Conservation (phyloP, 2,888 invertebrate species). For the Meandrusa payeni region DNA sequence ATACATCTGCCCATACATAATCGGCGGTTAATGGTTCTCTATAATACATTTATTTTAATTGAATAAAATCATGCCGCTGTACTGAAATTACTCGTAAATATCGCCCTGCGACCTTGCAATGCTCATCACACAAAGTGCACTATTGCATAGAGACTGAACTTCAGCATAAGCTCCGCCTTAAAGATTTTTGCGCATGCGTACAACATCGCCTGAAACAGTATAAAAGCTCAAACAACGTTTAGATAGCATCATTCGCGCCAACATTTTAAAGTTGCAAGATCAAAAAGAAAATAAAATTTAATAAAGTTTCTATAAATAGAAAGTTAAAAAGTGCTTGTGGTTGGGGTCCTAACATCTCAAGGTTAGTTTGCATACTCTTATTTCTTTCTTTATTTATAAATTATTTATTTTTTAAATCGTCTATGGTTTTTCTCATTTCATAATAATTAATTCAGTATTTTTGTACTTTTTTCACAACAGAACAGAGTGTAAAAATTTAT, state of each 20-base stretch:
- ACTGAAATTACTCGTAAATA: conserved; percentile 31
- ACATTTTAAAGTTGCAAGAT: conserved; percentile 33
- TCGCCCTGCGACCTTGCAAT: conserved; percentile 39
- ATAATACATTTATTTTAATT: conserved; percentile 2
- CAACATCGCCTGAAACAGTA: conserved; percentile 33
- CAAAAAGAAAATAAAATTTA: conserved; percentile 24
- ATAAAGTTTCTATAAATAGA: conserved; percentile 36
- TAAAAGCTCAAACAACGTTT: conserved; percentile 48
- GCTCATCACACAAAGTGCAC: conserved; percentile 55
- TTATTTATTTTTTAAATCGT: background rate
- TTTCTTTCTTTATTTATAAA: background rate
- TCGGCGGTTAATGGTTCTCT: too few species aligned
- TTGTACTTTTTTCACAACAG: too few species aligned
- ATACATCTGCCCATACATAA: too few species aligned
- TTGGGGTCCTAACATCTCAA: background rate
- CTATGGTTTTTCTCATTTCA: too few species aligned
- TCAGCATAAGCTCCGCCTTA: conserved; percentile 43
- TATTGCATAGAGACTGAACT: conserved; percentile 31
- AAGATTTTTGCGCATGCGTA: conserved; percentile 52
- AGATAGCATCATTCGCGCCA: conserved; percentile 55
- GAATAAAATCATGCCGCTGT: conserved; percentile 13
- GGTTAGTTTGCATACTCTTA: conserved; percentile 22
- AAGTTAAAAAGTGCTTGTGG: conserved; percentile 45
- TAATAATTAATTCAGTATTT: too few species aligned
- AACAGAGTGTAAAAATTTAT: too few species aligned